Conservation (phyloP, 2,888 invertebrate genomes). For the Galerucella pusilla region DNA sequence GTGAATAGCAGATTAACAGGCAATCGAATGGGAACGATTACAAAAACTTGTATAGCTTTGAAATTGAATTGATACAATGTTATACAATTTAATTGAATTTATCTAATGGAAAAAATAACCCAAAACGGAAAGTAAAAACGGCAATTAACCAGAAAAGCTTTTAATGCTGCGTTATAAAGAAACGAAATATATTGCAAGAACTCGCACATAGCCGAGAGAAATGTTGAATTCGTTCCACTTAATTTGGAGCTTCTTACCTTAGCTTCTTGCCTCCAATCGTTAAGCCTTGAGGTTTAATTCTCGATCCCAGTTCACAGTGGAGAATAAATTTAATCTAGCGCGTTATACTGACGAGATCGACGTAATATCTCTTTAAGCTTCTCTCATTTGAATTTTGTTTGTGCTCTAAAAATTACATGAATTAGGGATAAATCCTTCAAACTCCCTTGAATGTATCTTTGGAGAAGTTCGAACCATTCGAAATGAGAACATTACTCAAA, state of each 20-base stretch:
- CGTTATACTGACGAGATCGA: slow-evolving; percentile 25
- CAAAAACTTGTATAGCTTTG: too few relatives aligned
- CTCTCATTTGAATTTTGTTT: slow-evolving; percentile 33
- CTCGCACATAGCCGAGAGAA: background rate
- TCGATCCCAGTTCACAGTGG: slow-evolving; percentile 9
- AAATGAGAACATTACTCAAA: slow-evolving; percentile 25
- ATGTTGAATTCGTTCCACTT: background rate
- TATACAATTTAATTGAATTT: background rate
- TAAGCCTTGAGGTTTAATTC: slow-evolving; percentile 15
- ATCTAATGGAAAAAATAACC: background rate
- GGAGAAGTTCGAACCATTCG: slow-evolving; percentile 19
- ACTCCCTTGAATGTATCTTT: background rate
- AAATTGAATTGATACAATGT: background rate
- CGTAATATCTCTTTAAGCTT: slow-evolving; percentile 22
- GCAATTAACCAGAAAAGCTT: background rate
- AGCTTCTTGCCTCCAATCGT: background rate
- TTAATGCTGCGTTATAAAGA: background rate
- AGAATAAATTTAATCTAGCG: slow-evolving; percentile 28
- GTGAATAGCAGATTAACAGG: too few relatives aligned
- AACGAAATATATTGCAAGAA: background rate
- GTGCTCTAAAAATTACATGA: slow-evolving; percentile 28
- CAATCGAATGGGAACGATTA: too few relatives aligned
- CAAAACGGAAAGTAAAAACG: background rate
- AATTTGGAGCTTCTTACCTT: background rate
- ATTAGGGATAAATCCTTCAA: slow-evolving; percentile 24